These are phyloP conservation scores for Hyperoplus immaculatus DNA, from an alignment of 2,797 vertebrate genomes.

Conservation along the genomic window DNA sequence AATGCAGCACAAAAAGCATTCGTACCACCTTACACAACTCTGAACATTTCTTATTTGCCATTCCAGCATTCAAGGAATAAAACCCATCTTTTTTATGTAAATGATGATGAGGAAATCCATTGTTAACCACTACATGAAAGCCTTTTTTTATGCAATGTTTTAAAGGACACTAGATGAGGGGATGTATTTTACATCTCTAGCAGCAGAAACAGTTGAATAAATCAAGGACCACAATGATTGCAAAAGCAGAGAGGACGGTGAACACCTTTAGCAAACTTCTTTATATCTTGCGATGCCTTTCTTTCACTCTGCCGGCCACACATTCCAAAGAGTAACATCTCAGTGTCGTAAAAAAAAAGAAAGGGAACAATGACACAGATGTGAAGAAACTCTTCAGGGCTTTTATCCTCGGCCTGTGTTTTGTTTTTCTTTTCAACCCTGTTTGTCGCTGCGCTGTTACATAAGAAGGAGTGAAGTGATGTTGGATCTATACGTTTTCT, in stretches of 20 bases:
- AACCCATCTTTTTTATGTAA: neutral
- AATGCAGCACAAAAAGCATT: neutral
- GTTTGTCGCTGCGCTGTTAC: neutral
- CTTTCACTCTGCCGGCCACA: neutral
- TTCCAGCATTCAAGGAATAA: neutral
- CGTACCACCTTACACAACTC: neutral
- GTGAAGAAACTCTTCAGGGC: neutral
- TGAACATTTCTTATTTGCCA: neutral
- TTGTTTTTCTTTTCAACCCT: neutral
- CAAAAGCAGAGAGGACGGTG: neutral
- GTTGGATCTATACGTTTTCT: neutral
- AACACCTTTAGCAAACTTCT: neutral
- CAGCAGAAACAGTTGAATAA: slow-evolving; percentile 4
- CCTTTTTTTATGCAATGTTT: neutral
- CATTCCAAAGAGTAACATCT: neutral
- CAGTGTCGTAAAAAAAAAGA: neutral
- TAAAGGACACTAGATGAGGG: neutral
- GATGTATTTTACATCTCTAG: neutral
- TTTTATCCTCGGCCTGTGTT: slow-evolving; percentile 2
- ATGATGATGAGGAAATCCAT: neutral
- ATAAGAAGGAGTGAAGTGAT: slow-evolving; percentile 1
- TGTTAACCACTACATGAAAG: slow-evolving; percentile 1
- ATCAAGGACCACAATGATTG: neutral
- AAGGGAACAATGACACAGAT: neutral
- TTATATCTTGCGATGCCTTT: neutral